Evolutionary conservation across 2,888 invertebrate genomes (phyloP).

Genomic region (Trichopoda pennipes): DNA sequence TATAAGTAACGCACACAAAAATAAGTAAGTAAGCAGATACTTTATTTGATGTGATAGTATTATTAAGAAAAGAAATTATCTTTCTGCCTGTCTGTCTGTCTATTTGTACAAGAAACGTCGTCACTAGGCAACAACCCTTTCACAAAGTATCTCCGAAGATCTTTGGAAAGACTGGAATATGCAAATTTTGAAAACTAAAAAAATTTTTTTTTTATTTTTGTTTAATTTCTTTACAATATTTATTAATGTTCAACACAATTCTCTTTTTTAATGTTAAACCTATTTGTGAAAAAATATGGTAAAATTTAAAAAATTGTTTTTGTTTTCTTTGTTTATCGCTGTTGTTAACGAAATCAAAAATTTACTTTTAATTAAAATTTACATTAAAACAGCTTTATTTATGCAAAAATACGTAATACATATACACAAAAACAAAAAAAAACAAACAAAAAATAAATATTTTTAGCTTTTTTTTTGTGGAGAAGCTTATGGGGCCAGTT

Average conservation of each 20-base stretch:
- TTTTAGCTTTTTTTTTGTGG: slow-evolving; percentile 17
- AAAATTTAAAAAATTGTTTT: slow-evolving; percentile 28
- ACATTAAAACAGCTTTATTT: slow-evolving; percentile 65
- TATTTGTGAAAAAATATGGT: slow-evolving; percentile 38
- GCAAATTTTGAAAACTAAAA: slow-evolving; percentile 50
- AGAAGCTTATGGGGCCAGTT: slow-evolving; percentile 46
- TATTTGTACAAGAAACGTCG: slow-evolving; percentile 48
- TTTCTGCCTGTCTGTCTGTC: slow-evolving; percentile 5
- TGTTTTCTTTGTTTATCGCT: slow-evolving; percentile 62
- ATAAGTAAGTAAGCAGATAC: slow-evolving; percentile 59
- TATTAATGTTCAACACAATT: slow-evolving; percentile 63
- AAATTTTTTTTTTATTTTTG: slow-evolving; percentile 10
- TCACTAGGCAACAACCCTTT: slow-evolving; percentile 63
- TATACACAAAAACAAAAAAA: slow-evolving; percentile 8
- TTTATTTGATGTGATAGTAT: slow-evolving; percentile 40
- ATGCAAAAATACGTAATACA: slow-evolving; percentile 42
- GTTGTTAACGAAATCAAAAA: slow-evolving; percentile 67
- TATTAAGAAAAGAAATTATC: slow-evolving; percentile 30
- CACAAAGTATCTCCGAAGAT: not conserved
- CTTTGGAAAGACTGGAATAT: slow-evolving; percentile 31
- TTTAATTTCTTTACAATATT: slow-evolving; percentile 4
- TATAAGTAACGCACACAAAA: slow-evolving; percentile 11
- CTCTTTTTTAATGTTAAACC: slow-evolving; percentile 16
- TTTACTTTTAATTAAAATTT: slow-evolving; percentile 71
- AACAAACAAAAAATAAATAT: slow-evolving; percentile 10